These are phyloP conservation scores for Drosophila ustulata DNA, from an alignment of 2,888 invertebrate species.

Conservation along the genomic window DNA sequence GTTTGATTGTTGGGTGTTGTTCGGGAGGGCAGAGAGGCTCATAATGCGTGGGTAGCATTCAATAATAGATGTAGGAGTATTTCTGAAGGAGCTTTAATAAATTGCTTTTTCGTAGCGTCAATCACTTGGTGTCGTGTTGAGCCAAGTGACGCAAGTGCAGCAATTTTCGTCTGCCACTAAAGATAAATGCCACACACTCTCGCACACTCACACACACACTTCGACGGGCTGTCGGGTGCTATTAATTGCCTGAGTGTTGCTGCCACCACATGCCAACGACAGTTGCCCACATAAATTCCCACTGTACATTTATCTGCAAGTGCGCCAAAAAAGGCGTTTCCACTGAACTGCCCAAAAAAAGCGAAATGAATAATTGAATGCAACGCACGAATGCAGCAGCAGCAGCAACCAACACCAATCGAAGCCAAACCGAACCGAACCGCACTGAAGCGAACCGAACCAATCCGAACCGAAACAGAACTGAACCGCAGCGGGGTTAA, in stretches of 20 bases:
- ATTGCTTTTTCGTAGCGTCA: conserved; percentile 33
- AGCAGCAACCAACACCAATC: conserved; percentile 4
- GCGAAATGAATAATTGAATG: conserved; percentile 57
- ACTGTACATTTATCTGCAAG: conserved; percentile 35
- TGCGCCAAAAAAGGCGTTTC: conserved; percentile 13
- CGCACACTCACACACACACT: background rate
- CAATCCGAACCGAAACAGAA: conserved; percentile 24
- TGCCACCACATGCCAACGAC: conserved; percentile 20
- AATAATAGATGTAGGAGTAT: conserved; percentile 39
- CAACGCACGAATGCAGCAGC: conserved; percentile 52
- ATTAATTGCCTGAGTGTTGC: conserved; percentile 37
- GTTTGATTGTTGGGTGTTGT: background rate
- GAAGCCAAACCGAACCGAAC: conserved; percentile 5
- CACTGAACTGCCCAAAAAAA: conserved; percentile 36
- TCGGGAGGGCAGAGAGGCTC: background rate
- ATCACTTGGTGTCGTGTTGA: conserved; percentile 30
- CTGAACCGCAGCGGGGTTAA: conserved; percentile 64
- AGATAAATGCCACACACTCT: conserved; percentile 38
- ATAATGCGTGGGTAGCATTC: conserved; percentile 21
- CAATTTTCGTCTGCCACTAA: conserved; percentile 31
- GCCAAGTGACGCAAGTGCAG: conserved; percentile 37
- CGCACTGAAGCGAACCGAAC: background rate
- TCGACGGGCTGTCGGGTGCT: conserved; percentile 3
- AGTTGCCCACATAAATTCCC: conserved; percentile 36
- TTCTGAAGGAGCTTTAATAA: conserved; percentile 28